Conservation (phyloP, 2,113 vertebrate genomes). For the Pangasianodon gigas region DNA sequence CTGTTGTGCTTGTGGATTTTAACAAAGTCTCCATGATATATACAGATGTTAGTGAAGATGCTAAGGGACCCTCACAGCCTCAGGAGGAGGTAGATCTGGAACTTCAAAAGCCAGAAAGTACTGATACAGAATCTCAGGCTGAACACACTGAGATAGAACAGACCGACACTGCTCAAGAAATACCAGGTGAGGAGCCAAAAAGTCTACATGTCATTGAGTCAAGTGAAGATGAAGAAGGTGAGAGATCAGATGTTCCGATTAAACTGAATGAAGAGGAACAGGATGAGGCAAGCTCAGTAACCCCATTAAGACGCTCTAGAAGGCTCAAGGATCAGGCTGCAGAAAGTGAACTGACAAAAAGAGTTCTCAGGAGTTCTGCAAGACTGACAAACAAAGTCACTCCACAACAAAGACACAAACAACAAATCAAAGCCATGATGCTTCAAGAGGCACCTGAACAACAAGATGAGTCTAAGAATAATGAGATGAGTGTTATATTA, state of each 20-base stretch:
- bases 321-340: neutral
- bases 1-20: too few species aligned
- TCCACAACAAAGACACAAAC: neutral
- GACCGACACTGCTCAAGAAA: neutral
- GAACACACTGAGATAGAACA: neutral
- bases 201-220: neutral
- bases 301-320: neutral
- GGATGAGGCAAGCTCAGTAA: neutral
- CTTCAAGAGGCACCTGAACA: neutral
- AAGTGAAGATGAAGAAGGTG: neutral
- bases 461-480: neutral
- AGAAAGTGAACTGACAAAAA: neutral
- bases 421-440: neutral
- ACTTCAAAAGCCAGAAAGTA: neutral
- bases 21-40: too few species aligned
- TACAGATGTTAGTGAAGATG: neutral
- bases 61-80: neutral
- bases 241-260: neutral
- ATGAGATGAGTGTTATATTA: neutral
- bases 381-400: neutral
- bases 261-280: neutral
- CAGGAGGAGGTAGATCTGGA: slow-evolving; percentile 1
- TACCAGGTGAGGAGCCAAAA: neutral
- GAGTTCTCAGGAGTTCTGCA: neutral
- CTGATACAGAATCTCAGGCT: neutral